phyloP scores from a whole-genome alignment of 2,888 invertebrate species.

The Xestobium rufovillosum region DNA sequence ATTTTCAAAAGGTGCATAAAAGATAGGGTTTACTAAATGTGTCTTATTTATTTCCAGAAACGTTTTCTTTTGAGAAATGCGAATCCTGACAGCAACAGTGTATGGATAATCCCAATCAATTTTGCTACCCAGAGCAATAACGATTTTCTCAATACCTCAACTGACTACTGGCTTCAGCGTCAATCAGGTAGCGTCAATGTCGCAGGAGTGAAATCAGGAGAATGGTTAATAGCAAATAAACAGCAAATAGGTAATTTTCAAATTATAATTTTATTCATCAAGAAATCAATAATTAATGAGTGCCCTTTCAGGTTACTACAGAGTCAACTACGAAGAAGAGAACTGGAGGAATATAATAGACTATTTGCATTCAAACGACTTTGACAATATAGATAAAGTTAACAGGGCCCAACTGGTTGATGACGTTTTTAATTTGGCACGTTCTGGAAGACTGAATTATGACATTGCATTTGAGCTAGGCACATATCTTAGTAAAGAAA shows the following conservation, averaged over 20 bases:
- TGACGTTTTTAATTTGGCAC: slow-evolving; percentile 72
- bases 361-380: slow-evolving; percentile 26
- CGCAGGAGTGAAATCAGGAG: not conserved
- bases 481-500: slow-evolving; percentile 57
- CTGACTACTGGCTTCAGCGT: not conserved
- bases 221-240: not conserved
- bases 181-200: not conserved
- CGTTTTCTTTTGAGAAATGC: slow-evolving; percentile 1
- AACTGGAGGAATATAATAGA: slow-evolving; percentile 54
- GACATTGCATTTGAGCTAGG: slow-evolving; percentile 58
- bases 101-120: slow-evolving; percentile 1
- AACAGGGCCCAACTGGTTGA: slow-evolving; percentile 72
- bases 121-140: not conserved
- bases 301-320: slow-evolving; percentile 60
- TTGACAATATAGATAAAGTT: slow-evolving; percentile 48
- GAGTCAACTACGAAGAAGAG: slow-evolving; percentile 66
- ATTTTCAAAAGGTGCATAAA: too few relatives aligned
- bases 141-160: not conserved
- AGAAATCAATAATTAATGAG: not conserved
- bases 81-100: not conserved
- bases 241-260: not conserved
- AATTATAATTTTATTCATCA: not conserved
- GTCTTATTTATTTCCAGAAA: not conserved
- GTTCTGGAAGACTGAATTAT: slow-evolving; percentile 57
- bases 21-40: slow-evolving; percentile 1